Base-by-base conservation (phyloP, 2,797 vertebrate genomes). In the Acestrorhynchus altus region DNA sequence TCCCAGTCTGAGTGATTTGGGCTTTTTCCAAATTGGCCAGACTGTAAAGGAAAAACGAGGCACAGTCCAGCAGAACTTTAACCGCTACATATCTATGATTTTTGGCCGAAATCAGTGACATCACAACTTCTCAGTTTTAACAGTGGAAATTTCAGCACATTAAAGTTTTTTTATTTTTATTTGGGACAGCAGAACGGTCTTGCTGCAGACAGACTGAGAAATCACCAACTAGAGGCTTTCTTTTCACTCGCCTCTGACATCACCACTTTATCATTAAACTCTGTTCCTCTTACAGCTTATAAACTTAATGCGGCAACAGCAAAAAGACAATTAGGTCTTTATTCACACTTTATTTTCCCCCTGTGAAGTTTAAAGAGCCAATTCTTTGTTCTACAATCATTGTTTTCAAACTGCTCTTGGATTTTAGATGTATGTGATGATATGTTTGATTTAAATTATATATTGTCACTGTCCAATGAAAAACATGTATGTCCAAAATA, bases 241-340 rank as follows among this genome's bases (percentile, higher is more conserved):
- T 86, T 78, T 75, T 78, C 80, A 76, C 76, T 77, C 51, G 74
- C 83, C 74, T n/a, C n/a, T 65, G 68, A 40, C 63, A 18, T 52
- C 39, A 24, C 28, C 20, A 13, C 1, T 73, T 49, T n/a, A 26
- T 51, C 2, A 16, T 52, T 49, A 61, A 68, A 44, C 40, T 11
- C 47, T 40, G 47, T 67, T 80, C 63, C 77, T 82, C 84, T 84
- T 72, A 83, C 56, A 49, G 68, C 84, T 83, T 76, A 66, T 90
- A 82, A 91, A 90, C 78, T 75, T 35, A 86, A 86, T 75, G 69
- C 73, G 65, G 75, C 70, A 80, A 64, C 83, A 86, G 46, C n/a
- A n/a, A 74, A 40, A 66, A 85, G 22, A 56, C 76, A 80, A 56
- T 66, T 54, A 66, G 87, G 83, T 51, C 66, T 69, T 81, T 83